Conservation (phyloP, 2,113 vertebrate genomes). For the Corythoichthys intestinalis region DNA sequence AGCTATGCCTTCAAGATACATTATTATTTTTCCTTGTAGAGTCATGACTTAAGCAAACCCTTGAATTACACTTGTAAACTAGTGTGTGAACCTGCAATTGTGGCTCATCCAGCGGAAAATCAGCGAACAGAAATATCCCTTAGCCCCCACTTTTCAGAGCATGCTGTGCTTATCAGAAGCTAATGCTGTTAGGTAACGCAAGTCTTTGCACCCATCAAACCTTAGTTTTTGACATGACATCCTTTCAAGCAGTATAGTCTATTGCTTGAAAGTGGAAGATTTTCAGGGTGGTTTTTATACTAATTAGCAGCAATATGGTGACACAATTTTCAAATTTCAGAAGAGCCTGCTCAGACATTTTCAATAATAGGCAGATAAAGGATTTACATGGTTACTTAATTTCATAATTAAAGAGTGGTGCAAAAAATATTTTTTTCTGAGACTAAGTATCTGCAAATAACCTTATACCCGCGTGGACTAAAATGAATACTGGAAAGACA, state of each 20-base stretch:
- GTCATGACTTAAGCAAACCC: neutral
- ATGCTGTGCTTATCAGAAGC: neutral
- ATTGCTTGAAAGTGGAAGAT: neutral
- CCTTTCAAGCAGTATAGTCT: neutral
- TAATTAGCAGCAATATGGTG: neutral
- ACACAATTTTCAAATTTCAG: neutral
- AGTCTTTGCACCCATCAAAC: neutral
- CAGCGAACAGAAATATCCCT: neutral
- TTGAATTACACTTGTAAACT: neutral
- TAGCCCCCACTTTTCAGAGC: neutral
- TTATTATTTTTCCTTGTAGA: neutral
- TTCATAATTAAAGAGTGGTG: neutral
- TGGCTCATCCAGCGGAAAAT: neutral
- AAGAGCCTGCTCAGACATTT: neutral
- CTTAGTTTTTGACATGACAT: neutral
- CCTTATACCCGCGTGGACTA: slow-evolving; percentile 11
- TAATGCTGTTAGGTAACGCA: neutral
- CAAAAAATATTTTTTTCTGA: no score
- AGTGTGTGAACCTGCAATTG: neutral
- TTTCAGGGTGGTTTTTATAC: neutral
- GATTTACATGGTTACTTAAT: neutral
- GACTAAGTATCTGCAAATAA: neutral
- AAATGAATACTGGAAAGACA: slow-evolving; percentile 35
- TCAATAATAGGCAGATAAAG: neutral
- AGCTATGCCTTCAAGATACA: neutral